These are phyloP conservation scores for Pogonomyrmex barbatus DNA, from an alignment of 1,140 invertebrate species.

Conservation along the genomic window DNA sequence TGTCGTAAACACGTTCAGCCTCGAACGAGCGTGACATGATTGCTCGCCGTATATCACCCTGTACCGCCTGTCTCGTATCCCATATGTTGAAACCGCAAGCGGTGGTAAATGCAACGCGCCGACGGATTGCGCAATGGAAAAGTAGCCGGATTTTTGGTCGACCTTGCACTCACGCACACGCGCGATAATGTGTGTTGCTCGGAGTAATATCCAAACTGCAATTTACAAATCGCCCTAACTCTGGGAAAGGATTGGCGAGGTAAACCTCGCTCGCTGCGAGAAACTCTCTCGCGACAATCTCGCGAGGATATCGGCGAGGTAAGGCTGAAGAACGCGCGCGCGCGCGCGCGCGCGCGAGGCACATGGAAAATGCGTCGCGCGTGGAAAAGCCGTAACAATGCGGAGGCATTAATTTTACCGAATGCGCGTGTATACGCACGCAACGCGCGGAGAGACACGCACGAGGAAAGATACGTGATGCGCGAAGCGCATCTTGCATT, in stretches of 20 bases:
- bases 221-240: background rate
- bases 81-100: slow-evolving; percentile 61
- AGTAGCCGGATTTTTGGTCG: slow-evolving; percentile 80
- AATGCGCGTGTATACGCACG: background rate
- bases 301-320: background rate
- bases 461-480: background rate
- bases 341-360: too few relatives aligned
- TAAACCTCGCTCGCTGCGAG: background rate
- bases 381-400: slow-evolving; percentile 30
- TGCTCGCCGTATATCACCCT: slow-evolving; percentile 36
- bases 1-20: slow-evolving; percentile 32
- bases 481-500: background rate
- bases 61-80: background rate
- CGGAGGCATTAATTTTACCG: slow-evolving; percentile 38
- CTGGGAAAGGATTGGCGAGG: background rate
- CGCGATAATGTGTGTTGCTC: background rate
- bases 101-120: slow-evolving; percentile 32
- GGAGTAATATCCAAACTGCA: background rate
- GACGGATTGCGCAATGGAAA: slow-evolving; percentile 69
- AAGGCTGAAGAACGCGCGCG: background rate
- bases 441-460: slow-evolving; percentile 5
- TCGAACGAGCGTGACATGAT: slow-evolving; percentile 24
- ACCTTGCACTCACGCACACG: slow-evolving; percentile 70
- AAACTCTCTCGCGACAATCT: slow-evolving; percentile 4
- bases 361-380: slow-evolving; percentile 15